phyloP scores from a whole-genome alignment of 2,797 vertebrate species.

The Bothrops alternatus region DNA sequence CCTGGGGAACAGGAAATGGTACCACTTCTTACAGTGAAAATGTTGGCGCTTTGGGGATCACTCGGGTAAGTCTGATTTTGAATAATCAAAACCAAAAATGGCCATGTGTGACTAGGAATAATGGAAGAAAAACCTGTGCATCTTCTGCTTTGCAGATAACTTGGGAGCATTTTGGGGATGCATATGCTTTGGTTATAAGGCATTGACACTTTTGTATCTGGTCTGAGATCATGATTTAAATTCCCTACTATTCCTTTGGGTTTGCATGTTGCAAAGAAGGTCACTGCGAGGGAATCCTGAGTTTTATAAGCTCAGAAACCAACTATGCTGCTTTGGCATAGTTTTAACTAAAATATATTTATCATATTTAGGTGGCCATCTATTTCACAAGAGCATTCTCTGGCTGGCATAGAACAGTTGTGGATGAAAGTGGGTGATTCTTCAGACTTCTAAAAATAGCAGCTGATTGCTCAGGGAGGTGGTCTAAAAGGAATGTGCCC shows the following conservation, averaged over 20 bases:
- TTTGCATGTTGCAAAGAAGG: background rate
- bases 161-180: background rate
- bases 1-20: conserved; percentile 93
- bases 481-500: background rate
- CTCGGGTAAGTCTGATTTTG: conserved; percentile 77
- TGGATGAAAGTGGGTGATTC: background rate
- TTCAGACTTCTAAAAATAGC: background rate
- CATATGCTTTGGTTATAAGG: background rate
- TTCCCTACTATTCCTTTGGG: background rate
- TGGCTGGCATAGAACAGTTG: background rate
- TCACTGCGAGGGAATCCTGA: background rate
- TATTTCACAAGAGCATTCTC: background rate
- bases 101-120: background rate
- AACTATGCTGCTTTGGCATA: background rate
- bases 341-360: background rate
- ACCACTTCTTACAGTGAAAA: conserved; percentile 98
- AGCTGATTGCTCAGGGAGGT: background rate
- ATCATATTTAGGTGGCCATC: background rate
- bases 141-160: background rate
- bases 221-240: background rate
- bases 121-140: background rate
- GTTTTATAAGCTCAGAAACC: background rate
- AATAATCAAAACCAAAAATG: background rate
- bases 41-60: conserved; percentile 89
- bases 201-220: background rate